Percentiles rank a stretch among this genome's conserved stretches.
Evolutionary conservation across 2,113 vertebrate species (phyloP).

Genomic region (Paramisgurnus dabryanus): DNA sequence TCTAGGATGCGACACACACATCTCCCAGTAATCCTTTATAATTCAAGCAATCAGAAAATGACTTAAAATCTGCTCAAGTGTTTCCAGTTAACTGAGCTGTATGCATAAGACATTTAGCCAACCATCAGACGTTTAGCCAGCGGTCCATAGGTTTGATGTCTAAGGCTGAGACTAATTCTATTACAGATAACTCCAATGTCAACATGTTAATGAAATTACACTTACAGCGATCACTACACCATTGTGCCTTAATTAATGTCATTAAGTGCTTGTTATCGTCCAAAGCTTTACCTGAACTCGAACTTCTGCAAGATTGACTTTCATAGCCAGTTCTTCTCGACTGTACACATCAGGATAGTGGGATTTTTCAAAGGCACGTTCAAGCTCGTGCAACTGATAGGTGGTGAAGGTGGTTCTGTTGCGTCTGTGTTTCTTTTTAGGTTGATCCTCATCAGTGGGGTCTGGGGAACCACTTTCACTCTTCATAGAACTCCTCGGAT

Average conservation of each 20-base stretch:
- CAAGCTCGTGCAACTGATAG: constrained; percentile 90
- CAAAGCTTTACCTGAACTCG: constrained; percentile 82
- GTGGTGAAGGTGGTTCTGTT: constrained; percentile 92
- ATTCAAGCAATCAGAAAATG: no score
- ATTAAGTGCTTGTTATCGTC: not conserved
- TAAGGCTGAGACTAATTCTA: not conserved
- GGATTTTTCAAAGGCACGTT: constrained; percentile 89
- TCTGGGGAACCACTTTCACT: constrained; percentile 64
- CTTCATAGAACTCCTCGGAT: constrained; percentile 68
- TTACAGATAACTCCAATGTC: constrained; percentile 18
- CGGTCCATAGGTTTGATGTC: no score
- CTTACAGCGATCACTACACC: not conserved
- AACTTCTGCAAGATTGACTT: constrained; percentile 89
- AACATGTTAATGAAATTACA: constrained; percentile 10
- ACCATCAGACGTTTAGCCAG: no score
- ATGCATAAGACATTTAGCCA: no score
- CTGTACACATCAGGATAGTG: constrained; percentile 93
- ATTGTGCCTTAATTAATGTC: not conserved
- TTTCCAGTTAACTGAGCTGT: no score
- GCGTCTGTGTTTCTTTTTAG: constrained; percentile 87
- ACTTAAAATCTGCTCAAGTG: no score
- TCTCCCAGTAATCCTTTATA: no score
- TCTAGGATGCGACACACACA: no score
- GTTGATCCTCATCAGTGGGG: constrained; percentile 77
- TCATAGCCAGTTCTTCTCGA: constrained; percentile 88